These are phyloP conservation scores for Brachionichthys hirsutus DNA, from an alignment of 2,113 vertebrate species.

Conservation along the genomic window DNA sequence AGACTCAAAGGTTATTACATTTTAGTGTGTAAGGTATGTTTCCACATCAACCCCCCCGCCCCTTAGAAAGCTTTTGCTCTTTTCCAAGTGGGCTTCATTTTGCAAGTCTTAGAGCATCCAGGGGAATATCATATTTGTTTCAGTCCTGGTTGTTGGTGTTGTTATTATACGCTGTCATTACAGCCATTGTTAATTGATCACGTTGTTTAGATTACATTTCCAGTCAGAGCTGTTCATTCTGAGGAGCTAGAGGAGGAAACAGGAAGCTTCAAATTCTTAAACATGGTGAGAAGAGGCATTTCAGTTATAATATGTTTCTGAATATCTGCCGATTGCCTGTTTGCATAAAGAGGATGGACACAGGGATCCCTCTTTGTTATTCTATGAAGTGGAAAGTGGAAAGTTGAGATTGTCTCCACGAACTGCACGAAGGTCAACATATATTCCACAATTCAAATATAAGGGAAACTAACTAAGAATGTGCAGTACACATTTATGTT, in stretches of 20 bases:
- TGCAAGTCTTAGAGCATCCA: constrained; percentile 56
- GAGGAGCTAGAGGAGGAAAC: constrained; percentile 2
- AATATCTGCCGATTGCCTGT: constrained; percentile 46
- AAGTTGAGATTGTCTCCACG: constrained; percentile 45
- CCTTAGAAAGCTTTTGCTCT: constrained; percentile 63
- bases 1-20: constrained; percentile 80
- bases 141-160: constrained; percentile 58
- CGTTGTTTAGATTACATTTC: constrained; percentile 43
- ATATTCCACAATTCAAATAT: constrained; percentile 30
- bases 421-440: constrained; percentile 44
- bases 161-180: constrained; percentile 56
- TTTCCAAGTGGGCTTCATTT: constrained; percentile 75
- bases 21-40: constrained; percentile 79
- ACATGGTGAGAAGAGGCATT: constrained; percentile 7
- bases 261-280: constrained; percentile 9
- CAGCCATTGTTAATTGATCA: constrained; percentile 54
- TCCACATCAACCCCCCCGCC: constrained; percentile 70
- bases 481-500: constrained; percentile 14
- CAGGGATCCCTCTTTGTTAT: constrained; percentile 46
- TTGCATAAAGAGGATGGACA: constrained; percentile 31
- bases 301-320: constrained; percentile 21
- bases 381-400: constrained; percentile 28
- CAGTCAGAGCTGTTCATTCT: constrained; percentile 1
- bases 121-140: constrained; percentile 69
- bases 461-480: constrained; percentile 20